Percentiles rank a stretch among this genome's conserved stretches.
phyloP scores from a whole-genome alignment of 2,113 vertebrate species.

The Colistium nudipinnis region DNA sequence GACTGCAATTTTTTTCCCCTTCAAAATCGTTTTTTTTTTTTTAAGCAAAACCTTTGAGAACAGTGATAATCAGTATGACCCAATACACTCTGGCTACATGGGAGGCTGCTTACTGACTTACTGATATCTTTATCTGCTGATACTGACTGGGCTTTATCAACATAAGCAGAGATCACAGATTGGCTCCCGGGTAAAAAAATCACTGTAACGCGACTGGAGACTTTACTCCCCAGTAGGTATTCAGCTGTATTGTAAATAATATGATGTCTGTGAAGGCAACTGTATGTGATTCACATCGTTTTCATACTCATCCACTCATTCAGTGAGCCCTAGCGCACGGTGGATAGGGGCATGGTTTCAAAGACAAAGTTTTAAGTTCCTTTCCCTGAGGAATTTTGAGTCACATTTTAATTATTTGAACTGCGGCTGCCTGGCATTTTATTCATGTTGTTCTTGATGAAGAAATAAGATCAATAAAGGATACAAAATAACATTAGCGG shows the following conservation, averaged over 20 bases:
- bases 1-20: no score
- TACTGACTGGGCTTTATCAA: not conserved
- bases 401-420: not conserved
- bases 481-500: no score
- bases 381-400: not conserved
- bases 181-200: no score
- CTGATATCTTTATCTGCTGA: not conserved
- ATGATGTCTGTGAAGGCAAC: not conserved
- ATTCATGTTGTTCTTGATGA: no score
- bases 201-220: not conserved
- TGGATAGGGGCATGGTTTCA: not conserved
- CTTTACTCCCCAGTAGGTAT: not conserved
- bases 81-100: no score
- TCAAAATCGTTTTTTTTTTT: no score
- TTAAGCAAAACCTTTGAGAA: conserved; percentile 20
- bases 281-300: not conserved
- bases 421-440: not conserved
- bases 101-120: no score
- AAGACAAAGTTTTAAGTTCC: not conserved
- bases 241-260: not conserved
- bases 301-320: not conserved
- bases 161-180: not conserved
- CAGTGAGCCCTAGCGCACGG: not conserved
- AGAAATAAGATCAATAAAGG: no score
- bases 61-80: conserved; percentile 10